These are phyloP conservation scores for Pseudachorutes palmiensis DNA, from an alignment of 1,140 invertebrate genomes.

Conservation along the genomic window DNA sequence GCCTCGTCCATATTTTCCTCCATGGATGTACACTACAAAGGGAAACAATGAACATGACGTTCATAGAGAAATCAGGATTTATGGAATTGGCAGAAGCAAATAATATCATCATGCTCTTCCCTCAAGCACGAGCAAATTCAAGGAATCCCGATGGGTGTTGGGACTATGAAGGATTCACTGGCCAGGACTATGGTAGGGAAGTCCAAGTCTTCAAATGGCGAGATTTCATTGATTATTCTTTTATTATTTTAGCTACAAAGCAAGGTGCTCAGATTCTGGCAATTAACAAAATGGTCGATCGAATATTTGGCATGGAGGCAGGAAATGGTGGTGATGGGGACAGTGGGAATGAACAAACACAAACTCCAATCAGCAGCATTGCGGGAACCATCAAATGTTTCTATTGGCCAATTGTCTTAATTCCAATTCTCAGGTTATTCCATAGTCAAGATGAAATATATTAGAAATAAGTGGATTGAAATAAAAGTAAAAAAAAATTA, in stretches of 20 bases:
- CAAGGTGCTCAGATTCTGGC: conserved; percentile 1
- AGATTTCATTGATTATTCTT: not conserved
- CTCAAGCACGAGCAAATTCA: conserved; percentile 35
- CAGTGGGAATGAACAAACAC: too few relatives aligned
- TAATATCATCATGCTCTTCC: conserved; percentile 43
- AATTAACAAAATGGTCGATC: conserved; percentile 9
- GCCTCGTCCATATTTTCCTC: conserved; percentile 41
- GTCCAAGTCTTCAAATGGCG: not conserved
- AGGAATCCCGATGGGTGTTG: conserved; percentile 42
- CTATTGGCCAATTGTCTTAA: too few relatives aligned
- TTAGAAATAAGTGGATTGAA: too few relatives aligned
- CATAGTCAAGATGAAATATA: too few relatives aligned
- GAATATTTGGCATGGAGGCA: conserved; percentile 2
- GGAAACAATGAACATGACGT: conserved; percentile 39
- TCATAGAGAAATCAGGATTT: conserved; percentile 40
- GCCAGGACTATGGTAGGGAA: not conserved
- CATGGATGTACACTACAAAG: conserved; percentile 41
- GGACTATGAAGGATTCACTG: conserved; percentile 39
- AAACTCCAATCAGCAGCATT: too few relatives aligned
- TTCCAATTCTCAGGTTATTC: too few relatives aligned
- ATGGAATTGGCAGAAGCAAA: conserved; percentile 43
- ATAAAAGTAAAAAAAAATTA: too few relatives aligned
- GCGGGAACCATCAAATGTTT: too few relatives aligned
- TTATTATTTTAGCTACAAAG: conserved; percentile 1
- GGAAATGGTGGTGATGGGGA: too few relatives aligned